Evolutionary conservation across 2,113 vertebrate genomes (phyloP).

Genomic region (Rhineura floridana): DNA sequence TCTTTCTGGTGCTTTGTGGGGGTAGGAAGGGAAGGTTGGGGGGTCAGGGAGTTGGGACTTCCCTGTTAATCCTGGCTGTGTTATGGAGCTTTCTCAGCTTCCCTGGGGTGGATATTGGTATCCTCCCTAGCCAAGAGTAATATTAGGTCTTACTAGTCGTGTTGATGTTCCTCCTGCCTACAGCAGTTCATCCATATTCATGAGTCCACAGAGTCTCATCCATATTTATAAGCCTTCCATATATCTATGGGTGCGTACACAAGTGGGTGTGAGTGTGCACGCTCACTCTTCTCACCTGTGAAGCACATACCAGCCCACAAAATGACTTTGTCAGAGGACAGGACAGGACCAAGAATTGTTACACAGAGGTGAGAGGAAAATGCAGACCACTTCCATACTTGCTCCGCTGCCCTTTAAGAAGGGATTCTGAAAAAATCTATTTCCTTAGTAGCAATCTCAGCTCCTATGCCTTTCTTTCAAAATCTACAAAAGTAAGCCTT

Average conservation of each 20-base stretch:
- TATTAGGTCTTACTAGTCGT: slow-evolving; percentile 56
- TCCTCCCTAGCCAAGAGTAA: slow-evolving; percentile 53
- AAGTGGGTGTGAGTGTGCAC: background rate
- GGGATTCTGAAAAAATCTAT: background rate
- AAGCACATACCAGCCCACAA: background rate
- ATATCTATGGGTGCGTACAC: background rate
- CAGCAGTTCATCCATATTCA: slow-evolving; percentile 72
- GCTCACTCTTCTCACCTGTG: background rate
- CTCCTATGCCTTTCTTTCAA: background rate
- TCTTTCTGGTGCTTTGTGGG: background rate
- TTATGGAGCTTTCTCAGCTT: background rate
- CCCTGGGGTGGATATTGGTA: background rate
- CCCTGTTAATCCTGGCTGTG: slow-evolving; percentile 24
- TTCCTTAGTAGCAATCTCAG: background rate
- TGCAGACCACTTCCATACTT: background rate
- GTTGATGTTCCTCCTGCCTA: slow-evolving; percentile 69
- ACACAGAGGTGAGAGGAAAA: background rate
- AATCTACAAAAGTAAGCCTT: background rate
- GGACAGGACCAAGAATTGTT: background rate
- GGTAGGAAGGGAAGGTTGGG: rapidly evolving
- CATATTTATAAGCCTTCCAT: slow-evolving; percentile 66
- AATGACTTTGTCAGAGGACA: background rate
- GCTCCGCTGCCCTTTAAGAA: background rate
- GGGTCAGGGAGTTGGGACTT: background rate
- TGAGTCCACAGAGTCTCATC: slow-evolving; percentile 59